Evolutionary conservation across 2,888 invertebrate genomes (phyloP), one percentile per base, ranked within the genome.

Genomic region (Cataglyphis livida): DNA sequence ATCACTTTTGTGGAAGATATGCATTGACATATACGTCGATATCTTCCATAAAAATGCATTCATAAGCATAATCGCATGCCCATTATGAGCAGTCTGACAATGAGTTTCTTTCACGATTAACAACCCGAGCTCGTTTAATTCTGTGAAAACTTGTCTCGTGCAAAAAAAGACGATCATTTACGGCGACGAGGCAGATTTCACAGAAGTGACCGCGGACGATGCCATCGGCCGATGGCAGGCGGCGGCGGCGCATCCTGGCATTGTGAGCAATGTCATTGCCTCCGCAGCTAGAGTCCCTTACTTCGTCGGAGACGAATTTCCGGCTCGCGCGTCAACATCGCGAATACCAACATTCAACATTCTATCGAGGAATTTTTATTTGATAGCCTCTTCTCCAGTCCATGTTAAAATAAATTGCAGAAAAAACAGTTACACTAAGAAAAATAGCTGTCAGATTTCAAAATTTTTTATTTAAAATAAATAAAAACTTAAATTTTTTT

Each of bases 201-300:
- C 82, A 66, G 81, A 85, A 70, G 76, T 64, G 66, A 76, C 71
- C 71, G 64, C 70, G 82, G 81, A 70, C 48, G 83, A 62, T 71
- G 81, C 57, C 83, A 85, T 71, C 82, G 83, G 68, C 54, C 82
- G 73, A 82, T 71, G 84, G 84, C 81, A 90, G 86, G 82, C 87
- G 83, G 78, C 88, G 85, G 71, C 87, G 84, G 78, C 88, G 89
- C 88, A 89, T 89, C 88, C 90, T 90, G 90, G 88, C 89, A 89
- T 90, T 88, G 90, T 82, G 89, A 91, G 91, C 93, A 93, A 93
- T 93, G 93, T 93, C 93, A 93, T 93, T 93, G 93, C 92, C 91
- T 91, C 82, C 87, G 85, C 86, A 74, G 82, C 83, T 85, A 83
- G 84, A 88, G 84, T 81, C 84, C 83, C 90, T 88, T 84, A 85